These are phyloP conservation scores for Idris sp. DNA, from an alignment of 1,140 invertebrate genomes.

Conservation along the genomic window DNA sequence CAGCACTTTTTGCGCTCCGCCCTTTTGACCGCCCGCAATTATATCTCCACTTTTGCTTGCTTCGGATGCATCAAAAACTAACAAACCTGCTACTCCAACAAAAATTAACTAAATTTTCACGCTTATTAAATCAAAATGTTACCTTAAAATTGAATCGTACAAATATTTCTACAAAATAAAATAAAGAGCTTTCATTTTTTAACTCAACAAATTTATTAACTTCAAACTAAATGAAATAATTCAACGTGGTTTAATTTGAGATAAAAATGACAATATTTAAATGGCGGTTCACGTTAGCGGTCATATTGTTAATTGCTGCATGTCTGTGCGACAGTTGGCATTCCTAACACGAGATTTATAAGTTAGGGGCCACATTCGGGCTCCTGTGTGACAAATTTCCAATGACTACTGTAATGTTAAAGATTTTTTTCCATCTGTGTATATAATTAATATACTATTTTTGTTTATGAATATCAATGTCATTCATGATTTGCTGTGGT, in stretches of 20 bases:
- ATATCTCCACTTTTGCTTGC: slow-evolving; percentile 46
- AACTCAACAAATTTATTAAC: too few relatives aligned
- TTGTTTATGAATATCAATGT: too few relatives aligned
- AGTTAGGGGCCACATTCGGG: slow-evolving; percentile 2
- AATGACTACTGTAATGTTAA: slow-evolving; percentile 2
- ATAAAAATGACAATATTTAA: slow-evolving; percentile 3
- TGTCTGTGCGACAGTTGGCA: slow-evolving; percentile 11
- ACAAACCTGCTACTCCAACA: slow-evolving; percentile 48
- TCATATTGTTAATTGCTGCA: slow-evolving; percentile 12
- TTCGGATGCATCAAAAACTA: slow-evolving; percentile 37
- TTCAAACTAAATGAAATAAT: not conserved
- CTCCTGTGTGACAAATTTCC: slow-evolving; percentile 1
- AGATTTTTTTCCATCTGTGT: slow-evolving; percentile 6
- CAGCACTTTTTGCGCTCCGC: slow-evolving; percentile 76
- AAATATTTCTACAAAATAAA: too few relatives aligned
- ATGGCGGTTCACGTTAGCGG: slow-evolving; percentile 1
- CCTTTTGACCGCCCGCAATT: slow-evolving; percentile 63
- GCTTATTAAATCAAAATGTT: slow-evolving; percentile 22
- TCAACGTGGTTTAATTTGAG: not conserved
- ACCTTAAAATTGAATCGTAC: too few relatives aligned
- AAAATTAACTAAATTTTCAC: slow-evolving; percentile 28
- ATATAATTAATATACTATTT: too few relatives aligned
- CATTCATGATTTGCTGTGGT: too few relatives aligned
- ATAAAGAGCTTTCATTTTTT: too few relatives aligned
- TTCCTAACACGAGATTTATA: slow-evolving; percentile 9